These are phyloP conservation scores for Huso huso DNA, from an alignment of 2,797 vertebrate genomes.

Conservation along the genomic window DNA sequence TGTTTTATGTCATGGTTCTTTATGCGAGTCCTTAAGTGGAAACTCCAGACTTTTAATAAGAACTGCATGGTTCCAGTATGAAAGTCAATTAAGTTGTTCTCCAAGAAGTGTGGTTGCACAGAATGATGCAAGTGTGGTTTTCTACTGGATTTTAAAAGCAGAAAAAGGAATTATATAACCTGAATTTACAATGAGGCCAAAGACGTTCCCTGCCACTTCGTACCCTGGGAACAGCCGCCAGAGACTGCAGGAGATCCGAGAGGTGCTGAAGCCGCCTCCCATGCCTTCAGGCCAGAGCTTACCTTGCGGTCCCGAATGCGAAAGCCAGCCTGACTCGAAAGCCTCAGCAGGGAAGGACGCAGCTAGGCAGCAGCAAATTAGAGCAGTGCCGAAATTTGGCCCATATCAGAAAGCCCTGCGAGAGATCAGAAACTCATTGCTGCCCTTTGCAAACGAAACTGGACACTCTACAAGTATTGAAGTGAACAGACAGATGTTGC, in stretches of 20 bases:
- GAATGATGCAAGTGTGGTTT: no score
- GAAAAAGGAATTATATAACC: no score
- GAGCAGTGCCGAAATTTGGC: constrained; percentile 85
- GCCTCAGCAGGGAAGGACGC: constrained; percentile 47
- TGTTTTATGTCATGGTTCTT: no score
- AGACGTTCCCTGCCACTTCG: constrained; percentile 93
- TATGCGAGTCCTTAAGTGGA: no score
- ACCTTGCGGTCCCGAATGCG: constrained; percentile 59
- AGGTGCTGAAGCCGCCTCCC: constrained; percentile 91
- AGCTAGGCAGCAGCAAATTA: constrained; percentile 69
- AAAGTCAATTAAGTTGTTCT: no score
- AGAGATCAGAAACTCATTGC: constrained; percentile 91
- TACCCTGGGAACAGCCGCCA: constrained; percentile 96
- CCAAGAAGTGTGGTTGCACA: no score
- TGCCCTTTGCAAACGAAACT: constrained; percentile 90
- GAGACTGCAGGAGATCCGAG: constrained; percentile 91
- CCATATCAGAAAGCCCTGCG: constrained; percentile 91
- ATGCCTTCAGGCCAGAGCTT: constrained; percentile 80
- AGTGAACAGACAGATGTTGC: constrained; percentile 94
- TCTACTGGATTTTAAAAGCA: no score
- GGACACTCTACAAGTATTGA: constrained; percentile 66
- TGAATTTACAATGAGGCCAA: constrained; percentile 87
- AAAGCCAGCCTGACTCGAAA: constrained; percentile 30
- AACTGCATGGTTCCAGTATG: no score
- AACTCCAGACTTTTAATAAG: no score